A percentile compares a stretch with the other conserved stretches of the same genome.
These are phyloP conservation scores for Rhagologus leucostigma DNA, from an alignment of 2,113 vertebrate genomes.

Conservation along the genomic window DNA sequence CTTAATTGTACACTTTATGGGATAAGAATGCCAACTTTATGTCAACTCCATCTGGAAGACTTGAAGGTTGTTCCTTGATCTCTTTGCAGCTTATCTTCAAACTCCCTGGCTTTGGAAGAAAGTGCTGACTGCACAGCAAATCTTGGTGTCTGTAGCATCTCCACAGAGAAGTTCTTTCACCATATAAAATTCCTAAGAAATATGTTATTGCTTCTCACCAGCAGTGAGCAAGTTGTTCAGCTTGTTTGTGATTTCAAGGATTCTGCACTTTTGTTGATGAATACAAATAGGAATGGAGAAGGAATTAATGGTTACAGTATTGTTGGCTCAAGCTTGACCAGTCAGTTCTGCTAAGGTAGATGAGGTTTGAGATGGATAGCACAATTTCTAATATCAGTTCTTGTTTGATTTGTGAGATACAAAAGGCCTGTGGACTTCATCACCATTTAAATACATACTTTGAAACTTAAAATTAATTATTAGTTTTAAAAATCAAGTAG, in stretches of 20 bases:
- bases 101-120: background rate
- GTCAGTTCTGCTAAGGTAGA: background rate
- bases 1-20: background rate
- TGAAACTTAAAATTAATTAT: background rate
- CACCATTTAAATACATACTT: background rate
- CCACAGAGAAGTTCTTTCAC: background rate
- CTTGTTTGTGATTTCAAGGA: background rate
- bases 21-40: background rate
- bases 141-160: background rate
- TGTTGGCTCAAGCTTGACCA: background rate
- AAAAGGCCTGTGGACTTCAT: background rate
- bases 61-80: background rate
- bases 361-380: background rate
- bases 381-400: background rate
- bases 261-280: rapidly evolving
- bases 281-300: background rate
- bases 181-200: background rate
- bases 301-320: background rate
- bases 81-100: background rate
- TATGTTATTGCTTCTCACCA: background rate
- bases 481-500: background rate
- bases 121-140: background rate
- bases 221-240: background rate
- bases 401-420: background rate
- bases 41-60: background rate